Evolutionary conservation across 2,113 vertebrate genomes (phyloP), one percentile per base, ranked within the genome.

Genomic region (Sorex fumeus): DNA sequence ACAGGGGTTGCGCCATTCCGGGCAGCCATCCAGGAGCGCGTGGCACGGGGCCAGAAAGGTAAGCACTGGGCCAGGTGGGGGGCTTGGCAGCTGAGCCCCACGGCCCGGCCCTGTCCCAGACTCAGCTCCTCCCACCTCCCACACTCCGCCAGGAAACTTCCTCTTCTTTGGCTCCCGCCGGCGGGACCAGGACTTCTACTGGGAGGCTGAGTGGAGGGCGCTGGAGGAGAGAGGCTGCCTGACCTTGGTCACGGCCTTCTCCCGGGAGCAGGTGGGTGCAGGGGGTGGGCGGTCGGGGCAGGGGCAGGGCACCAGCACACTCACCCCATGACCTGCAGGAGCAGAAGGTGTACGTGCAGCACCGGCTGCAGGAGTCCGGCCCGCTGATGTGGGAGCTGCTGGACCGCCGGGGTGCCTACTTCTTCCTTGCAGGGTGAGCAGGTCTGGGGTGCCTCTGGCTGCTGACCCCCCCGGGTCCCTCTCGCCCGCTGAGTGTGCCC

Each of bases 1-100:
- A 99, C 99, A 0, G 99, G 99, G 1, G 99, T 99, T 91, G 99
- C 99, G 0, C 99, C 99, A 8, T 99, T 99, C 97, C 98, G 99
- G 95, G 98, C 99, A 0, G 98, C 98, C 0, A 40, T 99, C 75
- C 98, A 99, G 91, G 98, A 99, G 96, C 98, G 99, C 11, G 97
- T 96, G 2, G 97, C 98, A 4, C 97, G 97, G 72, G 98, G 98
- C 0, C 53, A 57, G 30, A 96, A 85, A 3, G 98, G 99, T 99
- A 97, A 97, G 97, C 32, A 1, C 1, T 1, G 3, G 40, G 19
- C 6, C 2, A n/a, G 1, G 0, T 8, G 69, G 53, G 81, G 84
- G 76, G 13, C 16, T 19, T 0, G 0, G 43, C 34, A n/a, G 16
- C n/a, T 1, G 21, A 43, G 25, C 36, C 32, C 57, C 7, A 0